Evolutionary conservation across 92 coral and sea anemone species (phyloP).

Genomic region (Porites lobata): DNA sequence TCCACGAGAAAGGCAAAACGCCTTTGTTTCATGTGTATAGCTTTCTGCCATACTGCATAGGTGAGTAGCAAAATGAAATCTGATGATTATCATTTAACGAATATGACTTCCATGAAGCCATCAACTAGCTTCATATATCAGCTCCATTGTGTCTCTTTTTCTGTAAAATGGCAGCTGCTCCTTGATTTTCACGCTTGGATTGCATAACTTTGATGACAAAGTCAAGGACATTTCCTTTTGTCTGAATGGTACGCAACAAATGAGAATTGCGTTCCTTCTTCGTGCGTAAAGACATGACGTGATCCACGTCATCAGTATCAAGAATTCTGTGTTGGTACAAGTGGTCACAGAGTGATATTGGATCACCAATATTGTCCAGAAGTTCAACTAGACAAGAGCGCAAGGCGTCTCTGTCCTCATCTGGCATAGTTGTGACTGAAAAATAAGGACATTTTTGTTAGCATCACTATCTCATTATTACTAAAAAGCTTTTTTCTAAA

Average conservation of each 20-base stretch:
- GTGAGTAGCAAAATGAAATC: neutral
- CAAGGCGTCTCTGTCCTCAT: constrained; percentile 34
- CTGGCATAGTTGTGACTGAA: constrained; percentile 29
- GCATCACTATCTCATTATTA: neutral
- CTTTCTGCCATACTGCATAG: no score
- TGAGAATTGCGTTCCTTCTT: constrained; percentile 5
- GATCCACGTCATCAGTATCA: neutral
- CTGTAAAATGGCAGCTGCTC: constrained; percentile 32
- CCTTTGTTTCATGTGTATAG: no score
- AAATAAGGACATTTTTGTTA: neutral
- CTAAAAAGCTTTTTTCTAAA: neutral
- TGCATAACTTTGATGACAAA: constrained; percentile 30
- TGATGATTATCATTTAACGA: neutral
- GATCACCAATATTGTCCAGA: constrained; percentile 23
- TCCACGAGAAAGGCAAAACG: no score
- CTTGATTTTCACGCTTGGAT: constrained; percentile 23
- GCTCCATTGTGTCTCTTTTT: neutral
- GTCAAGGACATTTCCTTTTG: constrained; percentile 39
- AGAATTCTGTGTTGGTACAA: constrained; percentile 36
- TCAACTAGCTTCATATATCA: neutral
- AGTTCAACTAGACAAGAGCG: constrained; percentile 13
- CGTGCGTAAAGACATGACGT: neutral
- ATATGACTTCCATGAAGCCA: neutral
- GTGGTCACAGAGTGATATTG: neutral
- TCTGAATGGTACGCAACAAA: constrained; percentile 4